Percentiles rank a stretch among this genome's conserved stretches.
phyloP scores from a whole-genome alignment of 2,797 vertebrate genomes.

The Antennarius maculatus region DNA sequence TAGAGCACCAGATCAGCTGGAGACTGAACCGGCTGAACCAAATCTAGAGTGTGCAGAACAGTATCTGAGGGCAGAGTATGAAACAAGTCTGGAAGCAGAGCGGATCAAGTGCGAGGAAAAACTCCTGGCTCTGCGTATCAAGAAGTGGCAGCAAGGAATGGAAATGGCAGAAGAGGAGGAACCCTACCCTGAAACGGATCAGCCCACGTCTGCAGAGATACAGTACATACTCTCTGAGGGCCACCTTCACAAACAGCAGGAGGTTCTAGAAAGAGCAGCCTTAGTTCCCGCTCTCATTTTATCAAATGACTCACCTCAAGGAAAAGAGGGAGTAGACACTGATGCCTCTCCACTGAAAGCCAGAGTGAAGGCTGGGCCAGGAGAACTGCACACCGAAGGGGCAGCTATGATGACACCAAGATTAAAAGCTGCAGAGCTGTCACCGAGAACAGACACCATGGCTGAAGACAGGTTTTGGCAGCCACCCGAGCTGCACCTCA shows the following conservation, averaged over 20 bases:
- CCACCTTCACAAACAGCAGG: conserved; percentile 27
- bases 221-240: conserved; percentile 44
- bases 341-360: not conserved
- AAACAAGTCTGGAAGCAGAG: conserved; percentile 73
- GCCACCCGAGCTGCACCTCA: too few species aligned
- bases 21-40: conserved; percentile 12
- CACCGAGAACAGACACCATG: conserved; percentile 6
- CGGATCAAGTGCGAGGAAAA: conserved; percentile 74
- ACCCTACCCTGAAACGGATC: conserved; percentile 56
- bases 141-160: conserved; percentile 78
- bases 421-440: conserved; percentile 8
- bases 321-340: conserved; percentile 8
- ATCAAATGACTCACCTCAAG: not conserved
- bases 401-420: too few species aligned
- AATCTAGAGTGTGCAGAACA: conserved; percentile 29
- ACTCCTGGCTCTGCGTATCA: conserved; percentile 67
- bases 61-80: conserved; percentile 68
- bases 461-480: too few species aligned
- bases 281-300: not conserved
- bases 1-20: conserved; percentile 24
- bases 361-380: conserved; percentile 18
- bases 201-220: conserved; percentile 39
- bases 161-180: conserved; percentile 61
- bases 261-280: conserved; percentile 9
- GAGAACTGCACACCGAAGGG: conserved; percentile 12